Evolutionary conservation across 2,888 invertebrate genomes (phyloP).

Genomic region (Empis livida): DNA sequence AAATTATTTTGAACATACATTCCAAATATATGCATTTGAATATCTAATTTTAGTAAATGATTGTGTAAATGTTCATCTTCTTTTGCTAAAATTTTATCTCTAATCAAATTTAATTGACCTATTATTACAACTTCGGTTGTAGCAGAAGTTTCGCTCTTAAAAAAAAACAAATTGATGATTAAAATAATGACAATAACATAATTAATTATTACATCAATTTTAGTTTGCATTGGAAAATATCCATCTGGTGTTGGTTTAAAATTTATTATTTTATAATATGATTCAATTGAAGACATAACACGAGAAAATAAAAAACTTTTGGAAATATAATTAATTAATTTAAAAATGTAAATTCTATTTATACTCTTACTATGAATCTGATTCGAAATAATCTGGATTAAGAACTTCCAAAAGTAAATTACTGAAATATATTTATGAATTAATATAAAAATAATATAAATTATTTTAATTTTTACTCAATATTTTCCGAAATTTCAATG

Average conservation of each 20-base stretch:
- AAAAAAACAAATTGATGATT: not conserved
- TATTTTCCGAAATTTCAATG: constrained; percentile 36
- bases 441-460: not conserved
- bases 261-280: constrained; percentile 49
- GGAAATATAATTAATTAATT: not conserved
- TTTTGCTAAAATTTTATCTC: constrained; percentile 50
- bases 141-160: constrained; percentile 9
- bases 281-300: constrained; percentile 49
- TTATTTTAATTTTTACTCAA: constrained; percentile 24
- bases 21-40: constrained; percentile 74
- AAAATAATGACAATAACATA: not conserved
- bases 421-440: constrained; percentile 36
- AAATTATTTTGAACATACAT: constrained; percentile 67
- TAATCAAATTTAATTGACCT: constrained; percentile 44
- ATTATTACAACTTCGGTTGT: constrained; percentile 43
- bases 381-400: constrained; percentile 56
- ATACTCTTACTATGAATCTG: constrained; percentile 71
- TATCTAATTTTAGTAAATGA: constrained; percentile 57
- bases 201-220: not conserved
- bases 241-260: constrained; percentile 40
- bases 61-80: constrained; percentile 47
- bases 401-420: constrained; percentile 50
- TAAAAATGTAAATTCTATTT: not conserved
- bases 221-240: constrained; percentile 24
- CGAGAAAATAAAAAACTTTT: constrained; percentile 40